Conservation (phyloP, 2,888 invertebrate species). For the Drosophila prostipennis region DNA sequence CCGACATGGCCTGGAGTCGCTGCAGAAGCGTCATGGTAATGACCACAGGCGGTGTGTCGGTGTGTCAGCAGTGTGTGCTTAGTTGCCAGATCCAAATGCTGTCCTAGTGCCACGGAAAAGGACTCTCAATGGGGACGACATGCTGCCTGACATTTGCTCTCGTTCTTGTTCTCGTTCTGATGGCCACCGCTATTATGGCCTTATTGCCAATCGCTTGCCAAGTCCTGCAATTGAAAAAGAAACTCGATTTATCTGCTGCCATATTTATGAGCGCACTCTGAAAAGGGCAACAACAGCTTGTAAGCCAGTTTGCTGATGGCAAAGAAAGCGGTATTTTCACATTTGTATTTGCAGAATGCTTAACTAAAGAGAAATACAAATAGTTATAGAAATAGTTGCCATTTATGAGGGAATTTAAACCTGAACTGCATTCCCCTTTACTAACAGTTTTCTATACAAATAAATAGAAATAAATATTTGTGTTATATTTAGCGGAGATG, state of each 20-base stretch:
- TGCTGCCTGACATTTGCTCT: slow-evolving; percentile 50
- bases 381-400: neutral
- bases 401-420: neutral
- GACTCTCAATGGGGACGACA: slow-evolving; percentile 34
- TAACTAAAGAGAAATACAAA: neutral
- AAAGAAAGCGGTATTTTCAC: neutral
- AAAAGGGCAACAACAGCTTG: slow-evolving; percentile 13
- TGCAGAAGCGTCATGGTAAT: slow-evolving; percentile 61
- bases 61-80: neutral
- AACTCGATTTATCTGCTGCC: slow-evolving; percentile 59
- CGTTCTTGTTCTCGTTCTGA: slow-evolving; percentile 8
- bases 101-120: slow-evolving; percentile 39
- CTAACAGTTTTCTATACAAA: neutral
- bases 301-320: neutral
- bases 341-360: neutral
- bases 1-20: slow-evolving; percentile 56
- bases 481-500: no score
- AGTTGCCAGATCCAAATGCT: slow-evolving; percentile 22
- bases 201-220: slow-evolving; percentile 47
- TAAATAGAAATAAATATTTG: neutral
- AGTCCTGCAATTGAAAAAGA: slow-evolving; percentile 68
- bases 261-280: slow-evolving; percentile 37
- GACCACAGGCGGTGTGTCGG: slow-evolving; percentile 21
- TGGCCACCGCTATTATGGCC: slow-evolving; percentile 37
- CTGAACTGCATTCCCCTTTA: neutral